These are phyloP conservation scores for Cheiracanthium punctorium DNA, from an alignment of 2,888 invertebrate genomes.

Conservation along the genomic window DNA sequence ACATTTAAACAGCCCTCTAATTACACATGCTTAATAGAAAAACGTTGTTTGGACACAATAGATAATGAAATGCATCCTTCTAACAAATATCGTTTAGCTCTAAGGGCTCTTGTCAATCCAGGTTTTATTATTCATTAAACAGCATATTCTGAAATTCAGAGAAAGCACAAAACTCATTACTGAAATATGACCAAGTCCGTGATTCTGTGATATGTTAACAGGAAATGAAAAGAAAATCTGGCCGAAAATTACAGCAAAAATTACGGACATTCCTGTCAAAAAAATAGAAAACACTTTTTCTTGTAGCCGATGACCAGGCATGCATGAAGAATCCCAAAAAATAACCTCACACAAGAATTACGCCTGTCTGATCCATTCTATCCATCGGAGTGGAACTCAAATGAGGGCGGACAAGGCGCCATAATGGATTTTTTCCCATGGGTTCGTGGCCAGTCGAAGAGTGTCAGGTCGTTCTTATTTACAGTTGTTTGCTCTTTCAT, in stretches of 20 bases:
- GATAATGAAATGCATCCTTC: too few relatives aligned
- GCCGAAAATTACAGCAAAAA: not conserved
- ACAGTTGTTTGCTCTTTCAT: not conserved
- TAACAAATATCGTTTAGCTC: too few relatives aligned
- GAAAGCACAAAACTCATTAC: too few relatives aligned
- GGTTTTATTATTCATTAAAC: too few relatives aligned
- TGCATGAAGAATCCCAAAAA: not conserved
- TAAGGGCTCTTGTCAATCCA: too few relatives aligned
- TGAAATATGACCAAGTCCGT: too few relatives aligned
- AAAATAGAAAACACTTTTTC: not conserved
- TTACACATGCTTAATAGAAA: too few relatives aligned
- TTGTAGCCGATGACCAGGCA: not conserved
- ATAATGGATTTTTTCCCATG: not conserved
- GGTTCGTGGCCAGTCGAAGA: not conserved
- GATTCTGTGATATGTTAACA: too few relatives aligned
- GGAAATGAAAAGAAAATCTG: not conserved
- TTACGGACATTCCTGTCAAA: not conserved
- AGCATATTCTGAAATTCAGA: too few relatives aligned
- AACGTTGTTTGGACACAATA: too few relatives aligned
- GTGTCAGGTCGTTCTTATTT: not conserved
- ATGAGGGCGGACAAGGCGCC: not conserved
- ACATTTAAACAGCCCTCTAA: too few relatives aligned
- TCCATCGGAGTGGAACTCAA: not conserved
- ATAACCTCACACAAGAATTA: slow-evolving; percentile 1
- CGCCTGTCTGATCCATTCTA: not conserved